Percentiles rank a stretch among this genome's conserved stretches.
Conservation (phyloP, 2,797 vertebrate species). For the Falco peregrinus region DNA sequence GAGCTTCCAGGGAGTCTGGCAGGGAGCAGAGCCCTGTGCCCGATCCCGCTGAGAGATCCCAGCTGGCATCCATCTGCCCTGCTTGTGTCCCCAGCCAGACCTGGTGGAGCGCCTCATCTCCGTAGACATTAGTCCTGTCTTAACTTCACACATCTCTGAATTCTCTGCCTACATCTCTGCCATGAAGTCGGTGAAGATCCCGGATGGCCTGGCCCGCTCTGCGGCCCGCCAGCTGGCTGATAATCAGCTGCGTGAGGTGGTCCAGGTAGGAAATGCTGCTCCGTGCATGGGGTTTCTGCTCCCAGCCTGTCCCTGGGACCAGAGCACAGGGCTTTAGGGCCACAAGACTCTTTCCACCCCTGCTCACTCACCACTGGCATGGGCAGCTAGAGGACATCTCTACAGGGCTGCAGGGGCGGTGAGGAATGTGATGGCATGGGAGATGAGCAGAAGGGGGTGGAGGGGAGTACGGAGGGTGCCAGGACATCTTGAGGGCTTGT, state of each 20-base stretch:
- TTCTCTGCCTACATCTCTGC: slow-evolving; percentile 85
- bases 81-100: slow-evolving; percentile 78
- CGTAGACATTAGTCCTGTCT: slow-evolving; percentile 88
- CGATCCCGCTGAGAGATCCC: not conserved
- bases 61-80: not conserved
- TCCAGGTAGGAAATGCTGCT: slow-evolving; percentile 78
- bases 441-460: not conserved
- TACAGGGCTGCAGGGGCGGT: not conserved
- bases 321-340: not conserved
- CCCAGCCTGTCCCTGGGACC: not conserved
- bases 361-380: not conserved
- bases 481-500: not conserved
- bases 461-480: not conserved
- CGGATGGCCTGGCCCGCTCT: slow-evolving; percentile 83
- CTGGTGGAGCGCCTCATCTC: slow-evolving; percentile 90
- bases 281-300: not conserved
- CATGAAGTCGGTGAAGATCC: slow-evolving; percentile 86
- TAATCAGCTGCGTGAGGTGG: slow-evolving; percentile 80
- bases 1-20: not conserved
- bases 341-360: not conserved
- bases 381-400: not conserved
- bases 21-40: not conserved
- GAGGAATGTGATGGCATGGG: not conserved
- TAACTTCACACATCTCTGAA: slow-evolving; percentile 66
- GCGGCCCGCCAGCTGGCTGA: slow-evolving; percentile 87